Evolutionary conservation across 2,888 invertebrate species (phyloP).

Genomic region (Neoascia interrupta): DNA sequence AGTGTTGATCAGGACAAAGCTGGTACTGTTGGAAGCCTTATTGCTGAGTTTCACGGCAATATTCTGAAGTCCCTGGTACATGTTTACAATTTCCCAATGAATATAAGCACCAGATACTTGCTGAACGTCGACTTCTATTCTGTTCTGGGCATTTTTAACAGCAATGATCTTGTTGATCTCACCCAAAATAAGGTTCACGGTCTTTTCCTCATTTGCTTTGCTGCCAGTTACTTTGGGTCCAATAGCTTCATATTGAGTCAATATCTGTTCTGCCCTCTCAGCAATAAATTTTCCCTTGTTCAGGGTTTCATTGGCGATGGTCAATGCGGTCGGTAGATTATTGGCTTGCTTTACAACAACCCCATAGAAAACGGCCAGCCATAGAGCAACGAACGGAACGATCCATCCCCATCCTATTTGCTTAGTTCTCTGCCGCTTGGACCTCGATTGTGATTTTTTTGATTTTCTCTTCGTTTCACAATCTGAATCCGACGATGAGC

Average conservation of each 20-base stretch:
- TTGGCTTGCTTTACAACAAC: slow-evolving; percentile 72
- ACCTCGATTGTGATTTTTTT: neutral
- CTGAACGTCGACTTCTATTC: slow-evolving; percentile 76
- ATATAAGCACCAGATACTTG: slow-evolving; percentile 74
- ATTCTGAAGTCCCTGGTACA: slow-evolving; percentile 77
- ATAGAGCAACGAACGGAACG: slow-evolving; percentile 73
- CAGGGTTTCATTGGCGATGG: slow-evolving; percentile 67
- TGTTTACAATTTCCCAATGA: slow-evolving; percentile 74
- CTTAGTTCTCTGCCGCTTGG: neutral
- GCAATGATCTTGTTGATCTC: slow-evolving; percentile 72
- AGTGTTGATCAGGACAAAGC: slow-evolving; percentile 87
- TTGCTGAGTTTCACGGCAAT: slow-evolving; percentile 75
- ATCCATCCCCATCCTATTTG: slow-evolving; percentile 49
- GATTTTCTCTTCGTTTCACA: slow-evolving; percentile 14
- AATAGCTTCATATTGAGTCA: slow-evolving; percentile 83
- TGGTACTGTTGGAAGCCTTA: slow-evolving; percentile 71
- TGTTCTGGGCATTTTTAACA: slow-evolving; percentile 74
- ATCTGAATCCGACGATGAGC: slow-evolving; percentile 16
- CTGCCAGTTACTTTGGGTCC: slow-evolving; percentile 88
- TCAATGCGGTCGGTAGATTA: slow-evolving; percentile 73
- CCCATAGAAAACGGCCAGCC: slow-evolving; percentile 74
- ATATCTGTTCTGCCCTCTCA: slow-evolving; percentile 83
- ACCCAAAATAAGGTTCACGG: slow-evolving; percentile 80
- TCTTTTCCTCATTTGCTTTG: slow-evolving; percentile 84
- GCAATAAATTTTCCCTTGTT: slow-evolving; percentile 83